Conservation (phyloP, 1,140 invertebrate genomes). For the Drosophila pallidifrons region DNA sequence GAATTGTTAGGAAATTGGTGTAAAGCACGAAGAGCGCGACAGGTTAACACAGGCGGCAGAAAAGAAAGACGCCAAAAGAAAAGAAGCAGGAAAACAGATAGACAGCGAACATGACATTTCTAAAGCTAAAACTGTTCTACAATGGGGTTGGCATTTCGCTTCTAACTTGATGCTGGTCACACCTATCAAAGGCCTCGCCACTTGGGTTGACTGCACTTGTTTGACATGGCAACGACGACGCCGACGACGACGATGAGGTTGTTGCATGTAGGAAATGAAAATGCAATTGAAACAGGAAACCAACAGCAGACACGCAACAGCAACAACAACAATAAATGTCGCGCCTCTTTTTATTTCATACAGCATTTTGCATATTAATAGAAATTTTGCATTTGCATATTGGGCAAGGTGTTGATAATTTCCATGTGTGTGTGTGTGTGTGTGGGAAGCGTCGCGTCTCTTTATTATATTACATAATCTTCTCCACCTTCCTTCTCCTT, state of each 20-base stretch:
- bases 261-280: conserved; percentile 74
- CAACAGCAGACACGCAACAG: conserved; percentile 34
- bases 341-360: conserved; percentile 56
- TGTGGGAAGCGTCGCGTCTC: conserved; percentile 8
- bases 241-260: conserved; percentile 25
- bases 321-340: conserved; percentile 56
- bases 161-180: conserved; percentile 24
- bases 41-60: neutral
- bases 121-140: neutral
- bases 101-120: neutral
- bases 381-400: conserved; percentile 69
- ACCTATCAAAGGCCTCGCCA: conserved; percentile 19
- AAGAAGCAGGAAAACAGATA: neutral
- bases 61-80: neutral
- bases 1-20: conserved; percentile 24
- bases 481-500: too few species aligned
- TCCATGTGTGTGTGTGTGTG: conserved; percentile 28
- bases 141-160: neutral
- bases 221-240: conserved; percentile 35
- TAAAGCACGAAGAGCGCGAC: conserved; percentile 9
- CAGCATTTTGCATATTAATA: conserved; percentile 77
- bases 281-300: conserved; percentile 74
- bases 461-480: conserved; percentile 1
- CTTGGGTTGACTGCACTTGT: conserved; percentile 74
- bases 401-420: conserved; percentile 66